phyloP scores from a whole-genome alignment of 2,113 vertebrate species.

The Glaucidium brasilianum region DNA sequence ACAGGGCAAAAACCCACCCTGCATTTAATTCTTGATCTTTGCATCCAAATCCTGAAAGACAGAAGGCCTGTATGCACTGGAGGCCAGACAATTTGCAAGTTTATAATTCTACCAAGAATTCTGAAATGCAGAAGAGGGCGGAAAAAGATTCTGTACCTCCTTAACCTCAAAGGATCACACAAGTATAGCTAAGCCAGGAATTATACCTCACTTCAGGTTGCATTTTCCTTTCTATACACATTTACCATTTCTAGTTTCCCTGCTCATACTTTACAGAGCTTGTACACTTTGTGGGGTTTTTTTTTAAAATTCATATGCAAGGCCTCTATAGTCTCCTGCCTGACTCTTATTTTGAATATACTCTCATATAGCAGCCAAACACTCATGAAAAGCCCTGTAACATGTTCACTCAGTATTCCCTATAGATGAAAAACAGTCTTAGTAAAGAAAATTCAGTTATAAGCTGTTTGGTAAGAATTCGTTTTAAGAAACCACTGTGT shows the following conservation, averaged over 20 bases:
- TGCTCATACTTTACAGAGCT: background rate
- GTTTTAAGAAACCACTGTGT: background rate
- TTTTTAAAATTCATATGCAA: background rate
- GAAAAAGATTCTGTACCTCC: background rate
- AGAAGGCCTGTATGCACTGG: background rate
- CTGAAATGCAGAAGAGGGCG: background rate
- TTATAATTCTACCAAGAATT: conserved; percentile 13
- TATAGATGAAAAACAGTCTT: conserved; percentile 15
- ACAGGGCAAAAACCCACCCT: background rate
- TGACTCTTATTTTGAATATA: conserved; percentile 35
- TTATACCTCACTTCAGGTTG: background rate
- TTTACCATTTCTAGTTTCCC: background rate
- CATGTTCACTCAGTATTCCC: background rate
- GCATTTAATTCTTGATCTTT: background rate
- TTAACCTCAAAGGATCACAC: background rate
- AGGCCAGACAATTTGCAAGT: background rate
- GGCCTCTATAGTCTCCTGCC: background rate
- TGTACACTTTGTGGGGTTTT: background rate
- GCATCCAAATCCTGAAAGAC: background rate
- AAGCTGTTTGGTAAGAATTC: conserved; percentile 34
- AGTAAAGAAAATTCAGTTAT: background rate
- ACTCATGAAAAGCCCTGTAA: background rate
- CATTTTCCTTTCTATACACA: background rate
- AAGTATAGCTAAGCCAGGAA: background rate
- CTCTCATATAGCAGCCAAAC: background rate